Evolutionary conservation across 1,140 invertebrate species (phyloP), one percentile per base, ranked within the genome.

Genomic region (Ceratina japonica): DNA sequence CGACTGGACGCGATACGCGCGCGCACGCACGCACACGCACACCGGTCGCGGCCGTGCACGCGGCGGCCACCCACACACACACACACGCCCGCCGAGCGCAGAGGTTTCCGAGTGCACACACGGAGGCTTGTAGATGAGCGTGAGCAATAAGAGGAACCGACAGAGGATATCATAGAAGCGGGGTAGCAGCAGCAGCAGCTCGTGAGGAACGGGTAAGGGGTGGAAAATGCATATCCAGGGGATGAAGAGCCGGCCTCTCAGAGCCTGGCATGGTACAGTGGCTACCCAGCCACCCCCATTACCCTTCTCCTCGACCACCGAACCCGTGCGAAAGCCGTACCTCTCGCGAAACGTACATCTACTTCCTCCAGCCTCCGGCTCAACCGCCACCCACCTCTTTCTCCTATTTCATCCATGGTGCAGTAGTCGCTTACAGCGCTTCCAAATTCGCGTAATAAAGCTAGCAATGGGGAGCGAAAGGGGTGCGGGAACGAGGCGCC

Each of bases 371-470:
- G 22, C 58, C 63, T 37, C 49, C 52, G 27, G 51, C 64, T 63
- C 75, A 22, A 44, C 66, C 54, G n/a, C 54, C 51, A 37, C 51
- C 54, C 0, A 13, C 15, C 64, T 31, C 59, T 61, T 56, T 69
- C 65, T 74, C 81, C 62, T 79, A 79, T 79, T 65, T 63, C 49
- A 72, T 16, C 75, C 59, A 59, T 27, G 37, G 65, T 80, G 75
- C 82, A 80, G 75, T 82, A 73, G 82, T 85, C 84, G 84, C 85
- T 83, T 86, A 86, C 85, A 84, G 59, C 74, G 83, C 80, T 87
- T 86, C 80, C 86, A 86, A 87, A 87, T 87, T 87, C 85, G 69
- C 86, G 86, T 87, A 86, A 86, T 86, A 86, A 86, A 86, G 84
- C 85, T 77, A 66, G 75, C 80, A 20, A 59, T 51, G 74, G 49